phyloP scores from a whole-genome alignment of 1,140 invertebrate species.

The Calosoma granatense region DNA sequence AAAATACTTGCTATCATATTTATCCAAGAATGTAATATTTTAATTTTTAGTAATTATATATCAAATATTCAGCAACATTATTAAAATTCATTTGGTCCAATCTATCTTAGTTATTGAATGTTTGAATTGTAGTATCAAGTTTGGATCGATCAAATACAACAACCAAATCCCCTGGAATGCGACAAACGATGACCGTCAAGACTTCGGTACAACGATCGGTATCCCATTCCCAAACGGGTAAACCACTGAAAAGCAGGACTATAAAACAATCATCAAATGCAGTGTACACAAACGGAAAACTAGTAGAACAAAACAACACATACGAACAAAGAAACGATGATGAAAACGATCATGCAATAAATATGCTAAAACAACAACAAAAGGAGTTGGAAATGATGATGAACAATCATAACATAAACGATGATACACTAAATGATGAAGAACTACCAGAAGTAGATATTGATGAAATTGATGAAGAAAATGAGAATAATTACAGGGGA shows the following conservation, averaged over 20 bases:
- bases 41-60: too few species aligned
- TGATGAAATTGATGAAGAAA: conserved; percentile 19
- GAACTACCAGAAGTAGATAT: conserved; percentile 26
- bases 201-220: background rate
- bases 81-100: too few species aligned
- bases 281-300: background rate
- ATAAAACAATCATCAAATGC: background rate
- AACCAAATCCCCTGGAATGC: background rate
- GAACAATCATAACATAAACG: conserved; percentile 26
- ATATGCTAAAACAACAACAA: conserved; percentile 13
- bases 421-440: conserved; percentile 30
- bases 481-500: background rate
- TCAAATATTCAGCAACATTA: too few species aligned
- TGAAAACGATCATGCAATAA: conserved; percentile 21
- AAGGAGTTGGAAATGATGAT: conserved; percentile 26
- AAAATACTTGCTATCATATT: too few species aligned
- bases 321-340: conserved; percentile 22
- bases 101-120: too few species aligned
- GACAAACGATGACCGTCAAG: background rate
- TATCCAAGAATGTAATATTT: too few species aligned
- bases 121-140: background rate
- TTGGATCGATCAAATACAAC: background rate
- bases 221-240: background rate
- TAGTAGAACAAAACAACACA: conserved; percentile 4
- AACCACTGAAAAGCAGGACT: background rate